Percentiles rank a stretch among this genome's conserved stretches.
phyloP scores from a whole-genome alignment of 2,888 invertebrate species.

The Taenaris catops region DNA sequence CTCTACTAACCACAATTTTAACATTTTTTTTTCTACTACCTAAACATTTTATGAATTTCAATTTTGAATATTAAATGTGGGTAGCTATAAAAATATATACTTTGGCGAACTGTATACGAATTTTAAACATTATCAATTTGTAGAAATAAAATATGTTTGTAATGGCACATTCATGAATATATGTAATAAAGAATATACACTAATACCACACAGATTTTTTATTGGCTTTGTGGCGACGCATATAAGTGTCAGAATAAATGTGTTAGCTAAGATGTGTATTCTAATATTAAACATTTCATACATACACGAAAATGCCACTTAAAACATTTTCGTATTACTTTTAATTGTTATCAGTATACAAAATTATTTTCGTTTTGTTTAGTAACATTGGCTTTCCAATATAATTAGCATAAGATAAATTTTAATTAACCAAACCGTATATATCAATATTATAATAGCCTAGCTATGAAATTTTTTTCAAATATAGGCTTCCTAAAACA shows the following conservation, averaged over 20 bases:
- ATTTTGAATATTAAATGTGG: slow-evolving; percentile 70
- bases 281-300: slow-evolving; percentile 11
- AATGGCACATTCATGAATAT: slow-evolving; percentile 42
- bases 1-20: slow-evolving; percentile 32
- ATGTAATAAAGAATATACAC: slow-evolving; percentile 5
- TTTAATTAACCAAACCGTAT: slow-evolving; percentile 37
- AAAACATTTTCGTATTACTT: slow-evolving; percentile 44
- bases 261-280: slow-evolving; percentile 15
- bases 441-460: slow-evolving; percentile 40
- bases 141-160: slow-evolving; percentile 53
- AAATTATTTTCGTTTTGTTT: slow-evolving; percentile 56
- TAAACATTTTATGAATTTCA: slow-evolving; percentile 53
- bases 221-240: slow-evolving; percentile 26
- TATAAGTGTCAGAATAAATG: slow-evolving; percentile 18
- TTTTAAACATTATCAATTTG: slow-evolving; percentile 43
- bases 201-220: slow-evolving; percentile 14
- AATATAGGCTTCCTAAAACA: slow-evolving; percentile 80
- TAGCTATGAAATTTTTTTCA: slow-evolving; percentile 56
- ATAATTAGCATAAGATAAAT: slow-evolving; percentile 31
- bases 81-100: slow-evolving; percentile 65
- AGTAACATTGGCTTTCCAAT: slow-evolving; percentile 49
- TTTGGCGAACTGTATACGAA: slow-evolving; percentile 67
- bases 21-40: slow-evolving; percentile 37
- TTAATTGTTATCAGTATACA: slow-evolving; percentile 58
- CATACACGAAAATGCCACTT: slow-evolving; percentile 64